Percentiles rank a stretch among this genome's conserved stretches.
phyloP scores from a whole-genome alignment of 2,888 invertebrate species.

The Eupithecia insigniata region DNA sequence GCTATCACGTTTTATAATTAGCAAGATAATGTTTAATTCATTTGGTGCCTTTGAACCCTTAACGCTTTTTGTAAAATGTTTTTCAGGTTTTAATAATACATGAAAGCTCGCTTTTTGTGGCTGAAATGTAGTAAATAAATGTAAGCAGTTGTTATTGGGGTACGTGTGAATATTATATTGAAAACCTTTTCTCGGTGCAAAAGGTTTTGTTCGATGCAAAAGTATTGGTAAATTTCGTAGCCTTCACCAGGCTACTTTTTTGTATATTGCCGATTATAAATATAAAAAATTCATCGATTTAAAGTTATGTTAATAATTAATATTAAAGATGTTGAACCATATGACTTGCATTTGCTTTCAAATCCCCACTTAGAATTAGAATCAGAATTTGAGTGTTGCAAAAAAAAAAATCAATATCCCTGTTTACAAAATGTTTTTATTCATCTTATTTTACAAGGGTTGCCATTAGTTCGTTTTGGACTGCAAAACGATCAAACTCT shows the following conservation, averaged over 20 bases:
- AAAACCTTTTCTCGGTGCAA: background rate
- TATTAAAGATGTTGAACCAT: too few species aligned
- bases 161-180: background rate
- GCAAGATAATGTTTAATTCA: background rate
- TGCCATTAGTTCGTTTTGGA: too few species aligned
- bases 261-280: too few species aligned
- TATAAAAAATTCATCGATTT: too few species aligned
- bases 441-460: too few species aligned
- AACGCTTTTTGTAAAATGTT: background rate
- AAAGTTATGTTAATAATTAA: too few species aligned
- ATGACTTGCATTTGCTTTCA: too few species aligned
- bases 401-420: too few species aligned
- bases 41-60: constrained; percentile 5
- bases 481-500: too few species aligned
- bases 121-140: background rate
- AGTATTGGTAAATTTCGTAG: background rate
- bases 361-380: too few species aligned
- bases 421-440: too few species aligned
- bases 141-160: background rate
- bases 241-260: background rate
- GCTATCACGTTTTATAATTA: background rate
- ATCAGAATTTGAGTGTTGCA: too few species aligned
- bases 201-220: background rate
- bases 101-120: background rate
- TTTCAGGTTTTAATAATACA: constrained; percentile 8